A percentile compares a stretch with the other conserved stretches of the same genome.
Conservation (phyloP, 2,113 vertebrate genomes). For the Thryonomys swinderianus region DNA sequence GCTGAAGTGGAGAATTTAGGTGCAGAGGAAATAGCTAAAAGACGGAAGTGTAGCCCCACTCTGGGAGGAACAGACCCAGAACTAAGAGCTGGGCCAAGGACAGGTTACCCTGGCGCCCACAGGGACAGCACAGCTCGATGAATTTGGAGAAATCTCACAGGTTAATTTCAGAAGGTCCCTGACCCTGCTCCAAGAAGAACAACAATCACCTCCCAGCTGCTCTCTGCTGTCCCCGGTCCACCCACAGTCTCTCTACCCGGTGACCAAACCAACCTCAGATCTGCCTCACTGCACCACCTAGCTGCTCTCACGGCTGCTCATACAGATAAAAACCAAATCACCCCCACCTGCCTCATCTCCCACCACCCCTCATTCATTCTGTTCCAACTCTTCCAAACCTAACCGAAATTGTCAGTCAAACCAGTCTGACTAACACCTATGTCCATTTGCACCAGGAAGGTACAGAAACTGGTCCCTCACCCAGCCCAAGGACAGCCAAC, state of each 20-base stretch:
- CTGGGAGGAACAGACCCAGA: not conserved
- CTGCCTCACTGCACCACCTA: not conserved
- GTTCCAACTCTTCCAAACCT: not conserved
- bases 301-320: not conserved
- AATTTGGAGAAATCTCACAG: not conserved
- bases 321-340: not conserved
- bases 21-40: not conserved
- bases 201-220: not conserved
- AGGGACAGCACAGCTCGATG: accelerated
- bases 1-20: not conserved
- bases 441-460: not conserved
- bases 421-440: not conserved
- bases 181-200: accelerated
- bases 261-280: not conserved
- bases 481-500: not conserved
- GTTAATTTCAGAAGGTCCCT: not conserved
- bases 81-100: accelerated
- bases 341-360: not conserved
- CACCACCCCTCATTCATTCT: not conserved
- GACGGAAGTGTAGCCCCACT: not conserved
- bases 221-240: not conserved
- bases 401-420: not conserved
- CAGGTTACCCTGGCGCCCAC: accelerated
- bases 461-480: not conserved
- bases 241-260: not conserved